phyloP scores from a whole-genome alignment of 1,140 invertebrate species.

The Stegodyphus mimosarum region DNA sequence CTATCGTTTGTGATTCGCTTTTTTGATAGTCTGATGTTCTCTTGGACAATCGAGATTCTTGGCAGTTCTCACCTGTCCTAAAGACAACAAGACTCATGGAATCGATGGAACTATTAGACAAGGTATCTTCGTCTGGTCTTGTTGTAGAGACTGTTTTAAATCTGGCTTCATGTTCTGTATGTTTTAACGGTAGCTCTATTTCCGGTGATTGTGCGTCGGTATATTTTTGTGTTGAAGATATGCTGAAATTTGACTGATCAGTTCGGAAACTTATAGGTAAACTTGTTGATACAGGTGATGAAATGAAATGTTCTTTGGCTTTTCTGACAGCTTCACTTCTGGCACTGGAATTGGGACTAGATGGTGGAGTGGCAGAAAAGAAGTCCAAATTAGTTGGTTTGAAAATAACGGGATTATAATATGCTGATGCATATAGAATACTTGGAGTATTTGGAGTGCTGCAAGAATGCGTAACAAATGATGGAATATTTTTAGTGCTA shows the following conservation, averaged over 20 bases:
- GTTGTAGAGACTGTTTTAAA: not conserved
- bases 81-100: constrained; percentile 40
- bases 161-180: not conserved
- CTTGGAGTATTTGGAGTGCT: constrained; percentile 35
- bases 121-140: not conserved
- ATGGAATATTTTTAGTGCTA: too few species aligned
- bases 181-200: not conserved
- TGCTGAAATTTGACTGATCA: not conserved
- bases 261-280: not conserved
- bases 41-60: constrained; percentile 34
- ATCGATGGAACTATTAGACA: constrained; percentile 38
- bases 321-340: constrained; percentile 18
- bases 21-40: constrained; percentile 2
- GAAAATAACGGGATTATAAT: constrained; percentile 9
- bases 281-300: constrained; percentile 1
- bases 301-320: constrained; percentile 51
- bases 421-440: not conserved
- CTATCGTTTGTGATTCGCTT: not conserved
- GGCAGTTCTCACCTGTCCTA: constrained; percentile 33
- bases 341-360: constrained; percentile 22
- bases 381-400: not conserved
- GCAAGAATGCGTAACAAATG: not conserved
- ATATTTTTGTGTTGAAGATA: not conserved
- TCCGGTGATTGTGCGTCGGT: not conserved
- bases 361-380: constrained; percentile 4